Conservation (phyloP, 53 echinoderm and acorn worm genomes). For the Patiria pectinifera region DNA sequence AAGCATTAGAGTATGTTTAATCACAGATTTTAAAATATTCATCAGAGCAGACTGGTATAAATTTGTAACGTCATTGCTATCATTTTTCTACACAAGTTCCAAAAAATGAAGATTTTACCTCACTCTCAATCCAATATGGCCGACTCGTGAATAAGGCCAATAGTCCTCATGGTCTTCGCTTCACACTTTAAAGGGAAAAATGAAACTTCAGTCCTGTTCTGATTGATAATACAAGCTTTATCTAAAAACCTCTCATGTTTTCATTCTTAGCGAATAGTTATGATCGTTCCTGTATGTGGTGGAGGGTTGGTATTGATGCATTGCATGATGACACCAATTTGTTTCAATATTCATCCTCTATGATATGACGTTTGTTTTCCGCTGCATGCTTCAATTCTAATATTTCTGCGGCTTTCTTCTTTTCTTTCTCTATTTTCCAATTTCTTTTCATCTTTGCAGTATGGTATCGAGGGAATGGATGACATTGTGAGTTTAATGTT, state of each 20-base stretch:
- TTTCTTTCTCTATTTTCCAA: slow-evolving; percentile 23
- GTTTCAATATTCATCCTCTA: background rate
- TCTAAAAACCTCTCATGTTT: background rate
- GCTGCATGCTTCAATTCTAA: slow-evolving; percentile 40
- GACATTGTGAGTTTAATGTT: slow-evolving; percentile 84
- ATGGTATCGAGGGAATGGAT: slow-evolving; percentile 92
- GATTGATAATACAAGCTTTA: too few relatives aligned
- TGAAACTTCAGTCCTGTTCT: too few relatives aligned
- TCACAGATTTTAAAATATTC: too few relatives aligned
- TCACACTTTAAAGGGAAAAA: too few relatives aligned
- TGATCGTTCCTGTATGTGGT: background rate
- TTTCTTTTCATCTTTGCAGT: slow-evolving; percentile 63
- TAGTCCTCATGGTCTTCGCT: too few relatives aligned
- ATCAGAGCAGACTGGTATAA: too few relatives aligned
- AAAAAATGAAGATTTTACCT: too few relatives aligned
- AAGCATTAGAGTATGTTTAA: too few relatives aligned
- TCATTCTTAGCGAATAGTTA: background rate
- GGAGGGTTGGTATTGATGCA: slow-evolving; percentile 3
- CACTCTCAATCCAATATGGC: too few relatives aligned
- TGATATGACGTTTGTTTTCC: background rate
- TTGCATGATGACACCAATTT: slow-evolving; percentile 31
- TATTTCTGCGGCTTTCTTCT: slow-evolving; percentile 28
- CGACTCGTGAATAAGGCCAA: too few relatives aligned
- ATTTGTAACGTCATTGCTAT: too few relatives aligned
- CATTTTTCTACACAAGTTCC: too few relatives aligned